Evolutionary conservation across 2,113 vertebrate genomes (phyloP).

Genomic region (Tor tambroides): DNA sequence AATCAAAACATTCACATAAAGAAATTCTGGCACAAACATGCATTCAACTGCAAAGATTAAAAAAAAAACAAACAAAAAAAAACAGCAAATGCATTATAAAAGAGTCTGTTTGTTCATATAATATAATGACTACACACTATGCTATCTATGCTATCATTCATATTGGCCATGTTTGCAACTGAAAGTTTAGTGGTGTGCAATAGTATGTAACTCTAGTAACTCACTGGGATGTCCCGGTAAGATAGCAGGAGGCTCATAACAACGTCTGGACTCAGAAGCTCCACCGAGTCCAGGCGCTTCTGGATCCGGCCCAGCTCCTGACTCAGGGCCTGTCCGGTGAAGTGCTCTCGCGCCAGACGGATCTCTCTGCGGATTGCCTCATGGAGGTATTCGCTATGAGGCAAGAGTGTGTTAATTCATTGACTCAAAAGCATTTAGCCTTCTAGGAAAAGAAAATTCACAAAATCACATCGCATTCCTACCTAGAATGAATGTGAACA

Average conservation of each 20-base stretch:
- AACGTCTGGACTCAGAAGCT: slow-evolving; percentile 88
- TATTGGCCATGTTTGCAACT: neutral
- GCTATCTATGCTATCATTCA: neutral
- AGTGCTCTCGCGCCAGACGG: slow-evolving; percentile 82
- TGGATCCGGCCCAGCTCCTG: slow-evolving; percentile 83
- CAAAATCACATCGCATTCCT: neutral
- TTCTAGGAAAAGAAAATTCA: neutral
- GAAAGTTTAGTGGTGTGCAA: neutral
- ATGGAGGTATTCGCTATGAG: slow-evolving; percentile 83
- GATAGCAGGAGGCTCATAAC: slow-evolving; percentile 88
- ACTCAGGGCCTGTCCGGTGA: slow-evolving; percentile 81
- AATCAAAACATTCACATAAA: slow-evolving; percentile 19
- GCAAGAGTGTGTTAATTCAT: neutral
- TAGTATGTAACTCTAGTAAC: slow-evolving; percentile 50
- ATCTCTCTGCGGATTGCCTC: slow-evolving; percentile 86
- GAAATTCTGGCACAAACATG: neutral
- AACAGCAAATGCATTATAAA: neutral
- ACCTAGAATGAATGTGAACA: slow-evolving; percentile 84
- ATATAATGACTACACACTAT: neutral
- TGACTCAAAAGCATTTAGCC: neutral
- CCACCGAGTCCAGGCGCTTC: slow-evolving; percentile 87
- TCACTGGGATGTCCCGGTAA: slow-evolving; percentile 87
- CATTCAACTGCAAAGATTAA: neutral
- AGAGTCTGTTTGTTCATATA: neutral
- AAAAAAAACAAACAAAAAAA: neutral